Evolutionary conservation across 2,797 vertebrate genomes (phyloP).

Genomic region (Betta splendens): DNA sequence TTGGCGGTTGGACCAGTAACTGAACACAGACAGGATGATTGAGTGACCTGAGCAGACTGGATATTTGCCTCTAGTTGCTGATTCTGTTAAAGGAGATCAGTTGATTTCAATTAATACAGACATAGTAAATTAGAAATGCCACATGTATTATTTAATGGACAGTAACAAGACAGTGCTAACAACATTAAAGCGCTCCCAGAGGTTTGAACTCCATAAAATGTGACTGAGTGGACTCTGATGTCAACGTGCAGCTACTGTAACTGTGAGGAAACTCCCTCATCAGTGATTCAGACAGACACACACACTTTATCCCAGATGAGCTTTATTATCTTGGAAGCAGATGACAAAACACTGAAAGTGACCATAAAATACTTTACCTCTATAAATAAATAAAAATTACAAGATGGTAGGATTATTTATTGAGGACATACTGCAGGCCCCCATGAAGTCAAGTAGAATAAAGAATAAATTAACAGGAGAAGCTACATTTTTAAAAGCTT

Average conservation of each 20-base stretch:
- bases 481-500: constrained; percentile 71
- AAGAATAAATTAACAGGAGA: constrained; percentile 48
- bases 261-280: no score
- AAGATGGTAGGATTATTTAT: constrained; percentile 35
- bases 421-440: constrained; percentile 16
- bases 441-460: constrained; percentile 22
- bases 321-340: constrained; percentile 56
- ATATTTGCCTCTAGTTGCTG: no score
- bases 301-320: constrained; percentile 27
- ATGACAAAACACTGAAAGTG: constrained; percentile 58
- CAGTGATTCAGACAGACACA: not conserved
- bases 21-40: no score
- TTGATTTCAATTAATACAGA: no score
- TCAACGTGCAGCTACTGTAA: no score
- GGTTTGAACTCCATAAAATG: no score
- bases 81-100: no score
- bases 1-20: no score
- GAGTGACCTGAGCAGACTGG: no score
- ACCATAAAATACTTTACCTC: constrained; percentile 58
- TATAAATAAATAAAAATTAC: constrained; percentile 73
- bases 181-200: no score
- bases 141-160: not conserved
- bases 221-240: no score
- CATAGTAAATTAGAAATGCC: not conserved
- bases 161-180: no score